These are phyloP conservation scores for Salmo trutta DNA, from an alignment of 2,797 vertebrate species.

Conservation along the genomic window DNA sequence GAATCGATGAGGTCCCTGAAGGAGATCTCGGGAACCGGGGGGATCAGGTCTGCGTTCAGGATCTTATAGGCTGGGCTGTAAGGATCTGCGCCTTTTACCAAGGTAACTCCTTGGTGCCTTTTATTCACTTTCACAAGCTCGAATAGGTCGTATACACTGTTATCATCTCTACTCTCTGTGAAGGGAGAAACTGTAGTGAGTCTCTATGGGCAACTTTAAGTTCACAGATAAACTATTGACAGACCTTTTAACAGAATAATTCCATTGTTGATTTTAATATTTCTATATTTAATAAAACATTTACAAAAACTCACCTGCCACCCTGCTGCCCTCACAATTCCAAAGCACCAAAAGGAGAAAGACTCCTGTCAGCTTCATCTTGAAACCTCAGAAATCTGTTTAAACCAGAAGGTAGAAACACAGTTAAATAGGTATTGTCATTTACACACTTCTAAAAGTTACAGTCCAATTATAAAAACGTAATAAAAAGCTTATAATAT, in stretches of 20 bases:
- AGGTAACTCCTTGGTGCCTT: constrained; percentile 81
- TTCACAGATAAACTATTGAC: background rate
- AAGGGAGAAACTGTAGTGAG: background rate
- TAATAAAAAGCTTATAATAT: constrained; percentile 52
- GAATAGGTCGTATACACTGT: constrained; percentile 93
- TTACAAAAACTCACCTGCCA: constrained; percentile 82
- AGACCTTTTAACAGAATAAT: background rate
- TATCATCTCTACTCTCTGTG: constrained; percentile 83
- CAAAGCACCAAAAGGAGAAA: constrained; percentile 79
- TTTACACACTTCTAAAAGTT: background rate
- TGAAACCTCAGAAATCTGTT: constrained; percentile 47
- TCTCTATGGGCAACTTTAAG: background rate
- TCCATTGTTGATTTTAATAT: background rate
- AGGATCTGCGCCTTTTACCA: constrained; percentile 89
- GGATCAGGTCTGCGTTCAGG: constrained; percentile 89
- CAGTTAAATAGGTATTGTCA: background rate
- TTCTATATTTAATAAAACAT: background rate
- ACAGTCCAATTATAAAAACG: background rate
- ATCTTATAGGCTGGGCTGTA: constrained; percentile 94
- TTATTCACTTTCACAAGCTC: constrained; percentile 82
- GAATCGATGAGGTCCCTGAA: constrained; percentile 95
- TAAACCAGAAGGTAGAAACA: constrained; percentile 26
- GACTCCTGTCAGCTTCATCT: constrained; percentile 81
- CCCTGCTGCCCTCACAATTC: constrained; percentile 69
- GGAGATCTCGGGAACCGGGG: constrained; percentile 83